Percentiles rank a stretch among this genome's conserved stretches.
Evolutionary conservation across 2,113 vertebrate species (phyloP).

Genomic region (Rhinoptilus africanus): DNA sequence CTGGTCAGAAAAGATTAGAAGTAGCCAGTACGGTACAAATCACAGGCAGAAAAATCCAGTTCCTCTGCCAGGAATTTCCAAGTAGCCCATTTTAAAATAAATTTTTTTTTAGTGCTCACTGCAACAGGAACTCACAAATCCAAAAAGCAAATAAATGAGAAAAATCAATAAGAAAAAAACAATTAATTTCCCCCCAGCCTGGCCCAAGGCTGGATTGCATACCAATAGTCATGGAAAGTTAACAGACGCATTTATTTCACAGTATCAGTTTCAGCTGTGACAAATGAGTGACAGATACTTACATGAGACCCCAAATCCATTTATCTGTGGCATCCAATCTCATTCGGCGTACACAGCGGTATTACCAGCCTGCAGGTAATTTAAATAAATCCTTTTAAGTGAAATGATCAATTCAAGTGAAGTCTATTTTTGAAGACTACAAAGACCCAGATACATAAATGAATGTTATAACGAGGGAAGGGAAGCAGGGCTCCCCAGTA

Average conservation of each 20-base stretch:
- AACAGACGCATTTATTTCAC: background rate
- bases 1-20: background rate
- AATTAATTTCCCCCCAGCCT: background rate
- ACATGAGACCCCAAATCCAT: accelerated
- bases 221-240: background rate
- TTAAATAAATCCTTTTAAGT: background rate
- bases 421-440: background rate
- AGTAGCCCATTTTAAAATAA: background rate
- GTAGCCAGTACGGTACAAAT: background rate
- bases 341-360: background rate
- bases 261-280: background rate
- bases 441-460: background rate
- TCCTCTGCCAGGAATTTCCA: background rate
- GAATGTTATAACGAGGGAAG: background rate
- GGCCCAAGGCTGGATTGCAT: background rate
- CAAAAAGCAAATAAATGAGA: background rate
- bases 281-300: background rate
- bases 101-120: background rate
- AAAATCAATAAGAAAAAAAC: background rate
- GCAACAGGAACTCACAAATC: background rate
- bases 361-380: background rate
- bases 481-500: background rate
- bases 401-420: background rate
- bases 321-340: background rate
- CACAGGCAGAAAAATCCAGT: background rate